Percentiles rank a stretch among this genome's conserved stretches.
Conservation (phyloP, 2,888 invertebrate species). For the Megastigmus dorsalis region DNA sequence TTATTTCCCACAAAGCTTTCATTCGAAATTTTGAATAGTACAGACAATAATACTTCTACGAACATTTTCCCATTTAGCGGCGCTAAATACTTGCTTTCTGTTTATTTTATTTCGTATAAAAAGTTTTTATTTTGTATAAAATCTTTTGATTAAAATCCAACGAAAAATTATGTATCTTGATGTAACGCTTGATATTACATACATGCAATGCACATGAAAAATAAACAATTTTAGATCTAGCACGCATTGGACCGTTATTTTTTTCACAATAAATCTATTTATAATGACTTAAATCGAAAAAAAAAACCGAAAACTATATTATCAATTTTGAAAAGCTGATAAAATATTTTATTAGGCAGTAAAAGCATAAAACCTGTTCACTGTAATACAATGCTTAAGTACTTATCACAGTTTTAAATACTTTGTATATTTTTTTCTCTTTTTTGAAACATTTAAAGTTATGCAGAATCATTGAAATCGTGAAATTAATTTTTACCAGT, state of each 20-base stretch:
- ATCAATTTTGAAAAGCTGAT: constrained; percentile 24
- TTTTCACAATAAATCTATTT: no score
- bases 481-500: constrained; percentile 15
- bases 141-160: constrained; percentile 58
- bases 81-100: constrained; percentile 20
- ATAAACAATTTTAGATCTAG: constrained; percentile 33
- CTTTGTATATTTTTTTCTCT: background rate
- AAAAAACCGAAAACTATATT: background rate
- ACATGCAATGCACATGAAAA: constrained; percentile 12
- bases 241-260: constrained; percentile 39
- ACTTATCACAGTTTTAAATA: constrained; percentile 34
- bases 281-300: background rate
- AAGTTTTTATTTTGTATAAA: constrained; percentile 63
- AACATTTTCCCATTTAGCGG: constrained; percentile 25
- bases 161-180: constrained; percentile 22
- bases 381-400: constrained; percentile 23
- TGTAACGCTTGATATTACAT: constrained; percentile 19
- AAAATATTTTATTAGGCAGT: constrained; percentile 26
- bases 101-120: constrained; percentile 60
- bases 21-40: constrained; percentile 47
- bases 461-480: background rate
- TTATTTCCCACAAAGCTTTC: constrained; percentile 42
- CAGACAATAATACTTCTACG: constrained; percentile 47
- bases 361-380: constrained; percentile 2
- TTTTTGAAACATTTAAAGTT: background rate